phyloP scores from a whole-genome alignment of 2,113 vertebrate species.

The Coregonus clupeaformis region DNA sequence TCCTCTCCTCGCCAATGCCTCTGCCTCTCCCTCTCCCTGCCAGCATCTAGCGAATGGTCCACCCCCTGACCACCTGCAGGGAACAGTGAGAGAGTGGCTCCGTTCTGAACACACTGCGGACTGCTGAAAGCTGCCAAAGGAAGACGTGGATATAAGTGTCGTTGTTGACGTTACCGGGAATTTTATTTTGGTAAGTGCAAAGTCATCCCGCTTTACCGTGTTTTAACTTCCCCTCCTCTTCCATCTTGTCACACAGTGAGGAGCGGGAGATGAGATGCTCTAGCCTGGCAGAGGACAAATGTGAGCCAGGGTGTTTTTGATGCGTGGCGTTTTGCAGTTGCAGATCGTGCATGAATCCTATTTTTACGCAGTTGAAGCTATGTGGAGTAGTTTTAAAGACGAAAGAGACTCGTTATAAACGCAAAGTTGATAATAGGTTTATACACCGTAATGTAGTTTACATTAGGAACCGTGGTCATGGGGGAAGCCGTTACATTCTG shows the following conservation, averaged over 20 bases:
- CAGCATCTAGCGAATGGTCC: slow-evolving; percentile 15
- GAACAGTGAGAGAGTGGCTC: slow-evolving; percentile 15
- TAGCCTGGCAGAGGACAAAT: neutral
- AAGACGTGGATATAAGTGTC: neutral
- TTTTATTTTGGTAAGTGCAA: slow-evolving; percentile 43
- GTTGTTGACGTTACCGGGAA: slow-evolving; percentile 15
- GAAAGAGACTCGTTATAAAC: neutral
- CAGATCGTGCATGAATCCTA: neutral
- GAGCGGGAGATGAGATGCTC: neutral
- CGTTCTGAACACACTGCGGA: neutral
- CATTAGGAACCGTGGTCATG: neutral
- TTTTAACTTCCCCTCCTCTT: neutral
- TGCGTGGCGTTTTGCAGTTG: neutral
- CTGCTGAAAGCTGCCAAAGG: slow-evolving; percentile 10
- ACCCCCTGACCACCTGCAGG: slow-evolving; percentile 5
- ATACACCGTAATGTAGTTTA: neutral
- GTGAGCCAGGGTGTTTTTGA: neutral
- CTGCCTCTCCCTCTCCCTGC: slow-evolving; percentile 14
- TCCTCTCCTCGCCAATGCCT: slow-evolving; percentile 11
- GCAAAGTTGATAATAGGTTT: neutral
- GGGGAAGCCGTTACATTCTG: neutral
- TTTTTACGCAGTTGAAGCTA: no score
- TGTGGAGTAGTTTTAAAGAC: neutral
- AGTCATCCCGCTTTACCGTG: slow-evolving; percentile 21
- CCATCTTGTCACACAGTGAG: neutral